Base-by-base conservation (phyloP, 2,888 invertebrate species). In the Ferdinandea cuprea region DNA sequence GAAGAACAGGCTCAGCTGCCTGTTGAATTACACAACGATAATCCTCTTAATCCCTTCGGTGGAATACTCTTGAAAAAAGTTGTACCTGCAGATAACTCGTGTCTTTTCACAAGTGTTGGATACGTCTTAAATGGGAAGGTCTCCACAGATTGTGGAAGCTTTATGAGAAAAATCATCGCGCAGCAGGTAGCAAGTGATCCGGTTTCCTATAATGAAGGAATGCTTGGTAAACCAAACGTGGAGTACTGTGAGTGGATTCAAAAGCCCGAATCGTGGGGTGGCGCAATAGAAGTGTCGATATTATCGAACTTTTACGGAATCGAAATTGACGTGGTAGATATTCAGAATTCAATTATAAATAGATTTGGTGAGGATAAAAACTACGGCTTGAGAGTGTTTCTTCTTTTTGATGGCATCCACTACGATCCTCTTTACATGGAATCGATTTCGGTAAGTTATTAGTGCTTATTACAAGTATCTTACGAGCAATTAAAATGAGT, bases 21-120 rank as follows among this genome's bases (percentile, higher is more conserved):
- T 21, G 56, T 19, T 17, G 66, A 66, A 30, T 40, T 50, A 28
- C 30, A 25, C 15, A 66, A 52, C 30, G 78, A 85, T 8, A 87
- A 88, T 1, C 85, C 88, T 0, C 87, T 86, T 61, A 89, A 88
- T 32, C 88, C 89, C 25, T 91, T 89, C 40, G 88, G 89, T 79
- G 97, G 97, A 30, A 94, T 97, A 86, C 92, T 98, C 54, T 94
- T 97, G 93, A 96, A 97, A 89, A 95, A 96, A 92, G 95, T 96
- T 46, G 98, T 99, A 61, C 98, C 98, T 85, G 96, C 98, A 6
- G 97, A 99, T 91, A 98, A 99, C 91, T 98, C 98, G 3, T 99
- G 99, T 91, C 93, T 99, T 56, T 99, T 99, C 91, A 97, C 97
- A 84, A 97, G 98, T 89, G 94, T 99, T 89, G 88, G 90, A 1